Percentiles rank a stretch among this genome's conserved stretches.
Evolutionary conservation across 2,888 invertebrate genomes (phyloP).

Genomic region (Nysson spinosus): DNA sequence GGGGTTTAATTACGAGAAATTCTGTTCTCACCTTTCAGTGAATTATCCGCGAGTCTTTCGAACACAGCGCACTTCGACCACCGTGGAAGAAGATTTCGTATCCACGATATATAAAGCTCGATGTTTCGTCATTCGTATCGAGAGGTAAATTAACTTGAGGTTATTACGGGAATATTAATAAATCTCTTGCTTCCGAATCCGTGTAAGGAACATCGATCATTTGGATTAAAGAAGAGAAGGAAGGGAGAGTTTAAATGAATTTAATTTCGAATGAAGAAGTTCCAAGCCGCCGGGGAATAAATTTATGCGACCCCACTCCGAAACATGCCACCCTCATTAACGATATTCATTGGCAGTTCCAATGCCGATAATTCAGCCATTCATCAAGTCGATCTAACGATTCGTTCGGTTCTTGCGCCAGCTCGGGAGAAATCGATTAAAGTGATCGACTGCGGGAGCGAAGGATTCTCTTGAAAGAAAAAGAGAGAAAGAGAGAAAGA

Average conservation of each 20-base stretch:
- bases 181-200: conserved; percentile 19
- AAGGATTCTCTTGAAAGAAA: conserved; percentile 7
- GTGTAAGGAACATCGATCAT: conserved; percentile 33
- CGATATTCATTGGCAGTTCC: conserved; percentile 66
- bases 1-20: conserved; percentile 56
- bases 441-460: conserved; percentile 65
- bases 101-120: background rate
- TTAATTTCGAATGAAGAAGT: conserved; percentile 54
- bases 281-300: conserved; percentile 37
- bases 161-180: conserved; percentile 25
- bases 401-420: conserved; percentile 57
- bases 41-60: too few species aligned
- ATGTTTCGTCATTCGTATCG: background rate
- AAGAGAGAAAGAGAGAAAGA: conserved; percentile 6
- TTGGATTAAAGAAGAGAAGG: conserved; percentile 11
- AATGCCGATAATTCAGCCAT: conserved; percentile 71
- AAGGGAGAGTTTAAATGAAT: conserved; percentile 37
- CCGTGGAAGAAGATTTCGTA: background rate
- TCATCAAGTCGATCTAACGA: conserved; percentile 67
- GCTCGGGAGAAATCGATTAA: conserved; percentile 67
- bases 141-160: background rate
- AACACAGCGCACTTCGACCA: conserved; percentile 32
- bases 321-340: conserved; percentile 63
- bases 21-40: background rate
- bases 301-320: conserved; percentile 57